These are phyloP conservation scores for Ornithoptera priamus DNA, from an alignment of 2,888 invertebrate genomes.

Conservation along the genomic window DNA sequence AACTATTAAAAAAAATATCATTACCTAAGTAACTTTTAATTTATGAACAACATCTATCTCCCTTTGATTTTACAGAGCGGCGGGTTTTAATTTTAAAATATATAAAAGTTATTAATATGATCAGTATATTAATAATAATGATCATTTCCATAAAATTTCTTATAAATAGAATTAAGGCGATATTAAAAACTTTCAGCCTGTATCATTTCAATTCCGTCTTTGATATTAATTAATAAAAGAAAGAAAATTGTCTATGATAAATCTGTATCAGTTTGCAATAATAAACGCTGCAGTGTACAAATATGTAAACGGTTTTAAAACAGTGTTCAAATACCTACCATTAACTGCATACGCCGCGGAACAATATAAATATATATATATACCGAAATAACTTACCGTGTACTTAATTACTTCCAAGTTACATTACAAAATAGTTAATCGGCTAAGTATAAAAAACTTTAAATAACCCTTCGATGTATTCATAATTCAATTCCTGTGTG, in stretches of 20 bases:
- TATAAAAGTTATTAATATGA: too few relatives aligned
- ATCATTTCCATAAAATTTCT: too few relatives aligned
- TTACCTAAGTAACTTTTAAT: too few relatives aligned
- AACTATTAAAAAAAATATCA: too few relatives aligned
- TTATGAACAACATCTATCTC: too few relatives aligned
- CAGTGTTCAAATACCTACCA: conserved; percentile 6
- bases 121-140: too few relatives aligned
- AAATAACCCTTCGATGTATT: conserved; percentile 31
- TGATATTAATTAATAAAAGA: not conserved
- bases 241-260: not conserved
- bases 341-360: conserved; percentile 4
- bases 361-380: conserved; percentile 15
- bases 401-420: conserved; percentile 3
- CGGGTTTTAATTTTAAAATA: too few relatives aligned
- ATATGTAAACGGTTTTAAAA: conserved; percentile 23
- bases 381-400: conserved; percentile 11
- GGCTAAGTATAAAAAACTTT: conserved; percentile 14
- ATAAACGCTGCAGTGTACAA: conserved; percentile 11
- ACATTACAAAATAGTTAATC: conserved; percentile 26
- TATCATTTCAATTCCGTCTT: not conserved
- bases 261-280: conserved; percentile 26
- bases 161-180: too few relatives aligned
- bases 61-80: too few relatives aligned
- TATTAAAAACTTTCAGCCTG: not conserved
- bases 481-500: conserved; percentile 28